phyloP scores from a whole-genome alignment of 2,888 invertebrate genomes.

The Steinernema hermaphroditum region DNA sequence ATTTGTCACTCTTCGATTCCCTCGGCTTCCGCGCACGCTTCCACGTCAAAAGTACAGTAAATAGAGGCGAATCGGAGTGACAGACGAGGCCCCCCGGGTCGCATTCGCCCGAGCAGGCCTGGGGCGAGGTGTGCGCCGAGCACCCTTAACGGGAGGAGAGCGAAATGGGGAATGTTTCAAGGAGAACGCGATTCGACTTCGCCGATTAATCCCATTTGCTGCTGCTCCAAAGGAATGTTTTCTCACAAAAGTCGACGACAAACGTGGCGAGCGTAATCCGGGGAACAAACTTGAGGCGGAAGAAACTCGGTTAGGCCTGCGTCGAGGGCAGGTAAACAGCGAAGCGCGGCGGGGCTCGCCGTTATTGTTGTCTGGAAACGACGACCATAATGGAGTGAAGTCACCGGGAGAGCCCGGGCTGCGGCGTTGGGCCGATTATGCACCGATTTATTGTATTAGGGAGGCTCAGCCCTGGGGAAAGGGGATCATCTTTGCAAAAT shows the following conservation, averaged over 20 bases:
- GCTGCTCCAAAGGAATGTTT: conserved; percentile 21
- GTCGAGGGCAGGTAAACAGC: conserved; percentile 21
- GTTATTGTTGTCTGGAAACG: conserved; percentile 13
- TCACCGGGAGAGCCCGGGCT: conserved; percentile 24
- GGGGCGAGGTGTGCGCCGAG: not conserved
- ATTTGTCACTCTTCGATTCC: too few relatives aligned
- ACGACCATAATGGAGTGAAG: conserved; percentile 10
- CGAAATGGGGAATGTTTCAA: conserved; percentile 24
- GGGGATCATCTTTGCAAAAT: conserved; percentile 31
- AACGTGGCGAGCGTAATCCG: conserved; percentile 22
- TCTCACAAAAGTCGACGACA: conserved; percentile 21
- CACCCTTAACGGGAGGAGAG: not conserved
- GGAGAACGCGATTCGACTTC: conserved; percentile 8
- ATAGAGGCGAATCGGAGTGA: conserved; percentile 22
- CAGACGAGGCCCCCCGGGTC: conserved; percentile 12
- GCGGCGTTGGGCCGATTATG: conserved; percentile 24
- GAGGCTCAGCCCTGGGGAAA: conserved; percentile 28
- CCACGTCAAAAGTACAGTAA: conserved; percentile 10
- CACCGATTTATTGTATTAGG: conserved; percentile 31
- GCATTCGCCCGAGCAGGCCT: not conserved
- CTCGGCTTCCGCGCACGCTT: not conserved
- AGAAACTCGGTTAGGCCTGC: not conserved
- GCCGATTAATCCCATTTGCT: conserved; percentile 29
- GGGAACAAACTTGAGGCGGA: not conserved
- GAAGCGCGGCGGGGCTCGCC: not conserved